These are phyloP conservation scores for Hyla sarda DNA, from an alignment of 2,113 vertebrate genomes.

Conservation along the genomic window DNA sequence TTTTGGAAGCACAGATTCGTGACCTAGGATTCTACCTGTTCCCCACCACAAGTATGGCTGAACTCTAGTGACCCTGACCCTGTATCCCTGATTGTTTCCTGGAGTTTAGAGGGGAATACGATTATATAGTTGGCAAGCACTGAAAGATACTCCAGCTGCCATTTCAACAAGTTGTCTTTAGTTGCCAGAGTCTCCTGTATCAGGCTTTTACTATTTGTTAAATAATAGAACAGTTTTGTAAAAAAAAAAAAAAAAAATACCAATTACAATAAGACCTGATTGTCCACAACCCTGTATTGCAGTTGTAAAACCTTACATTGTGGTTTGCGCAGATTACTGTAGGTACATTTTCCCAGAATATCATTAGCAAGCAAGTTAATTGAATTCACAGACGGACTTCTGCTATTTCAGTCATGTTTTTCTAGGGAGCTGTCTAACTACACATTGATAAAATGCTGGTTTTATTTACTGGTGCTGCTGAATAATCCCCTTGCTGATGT, in stretches of 20 bases:
- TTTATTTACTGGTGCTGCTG: conserved; percentile 62
- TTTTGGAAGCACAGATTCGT: no score
- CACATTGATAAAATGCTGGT: conserved; percentile 59
- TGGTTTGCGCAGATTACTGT: conserved; percentile 1
- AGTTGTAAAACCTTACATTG: conserved; percentile 19
- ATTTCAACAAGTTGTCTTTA: not conserved
- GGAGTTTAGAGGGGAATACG: not conserved
- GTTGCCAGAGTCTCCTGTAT: not conserved
- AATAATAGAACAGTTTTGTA: not conserved
- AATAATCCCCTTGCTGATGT: conserved; percentile 68
- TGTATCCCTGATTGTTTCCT: not conserved
- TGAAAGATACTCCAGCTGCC: not conserved
- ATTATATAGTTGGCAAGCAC: not conserved
- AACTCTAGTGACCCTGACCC: not conserved
- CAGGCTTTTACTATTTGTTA: not conserved
- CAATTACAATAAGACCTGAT: not conserved
- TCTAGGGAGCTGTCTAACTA: conserved; percentile 40
- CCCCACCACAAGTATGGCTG: not conserved
- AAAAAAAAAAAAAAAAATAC: no score
- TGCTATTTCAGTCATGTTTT: conserved; percentile 27
- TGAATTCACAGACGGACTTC: not conserved
- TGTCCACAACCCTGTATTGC: not conserved
- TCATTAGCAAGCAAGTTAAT: conserved; percentile 2
- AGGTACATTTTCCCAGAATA: conserved; percentile 26
- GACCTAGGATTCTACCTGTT: not conserved